Percentiles rank a stretch among this genome's conserved stretches.
Conservation (phyloP, 2,888 invertebrate genomes). For the Carterocephalus palaemon region DNA sequence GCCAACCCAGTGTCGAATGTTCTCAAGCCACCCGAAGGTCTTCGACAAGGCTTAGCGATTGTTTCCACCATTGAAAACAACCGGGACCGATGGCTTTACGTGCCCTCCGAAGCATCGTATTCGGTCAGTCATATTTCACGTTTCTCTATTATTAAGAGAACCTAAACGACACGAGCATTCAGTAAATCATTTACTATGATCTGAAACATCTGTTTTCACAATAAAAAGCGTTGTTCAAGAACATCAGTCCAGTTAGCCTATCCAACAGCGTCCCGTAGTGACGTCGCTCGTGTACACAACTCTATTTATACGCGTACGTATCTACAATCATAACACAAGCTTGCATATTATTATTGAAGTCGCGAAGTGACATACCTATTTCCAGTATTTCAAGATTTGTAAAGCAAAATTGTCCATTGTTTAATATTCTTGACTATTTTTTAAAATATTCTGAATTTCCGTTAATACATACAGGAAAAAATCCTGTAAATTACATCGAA, state of each 20-base stretch:
- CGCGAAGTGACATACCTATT: slow-evolving; percentile 17
- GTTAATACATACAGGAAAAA: slow-evolving; percentile 2
- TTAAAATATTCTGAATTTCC: not conserved
- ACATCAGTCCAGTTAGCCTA: too few species aligned
- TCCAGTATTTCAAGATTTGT: slow-evolving; percentile 17
- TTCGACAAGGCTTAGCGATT: too few species aligned
- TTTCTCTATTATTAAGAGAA: too few species aligned
- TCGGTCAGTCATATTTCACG: too few species aligned
- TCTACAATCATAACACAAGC: slow-evolving; percentile 13
- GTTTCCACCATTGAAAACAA: too few species aligned
- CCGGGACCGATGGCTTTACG: too few species aligned
- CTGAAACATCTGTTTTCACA: slow-evolving; percentile 2
- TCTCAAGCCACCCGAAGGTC: too few species aligned
- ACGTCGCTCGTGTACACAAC: slow-evolving; percentile 27
- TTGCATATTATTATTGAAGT: slow-evolving; percentile 13
- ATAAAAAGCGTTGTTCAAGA: not conserved
- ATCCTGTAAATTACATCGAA: too few species aligned
- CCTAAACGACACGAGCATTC: too few species aligned
- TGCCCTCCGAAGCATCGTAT: too few species aligned
- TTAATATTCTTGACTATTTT: slow-evolving; percentile 17
- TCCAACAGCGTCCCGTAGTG: slow-evolving; percentile 9
- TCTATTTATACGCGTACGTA: slow-evolving; percentile 29
- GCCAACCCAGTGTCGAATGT: too few species aligned
- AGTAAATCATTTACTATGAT: too few species aligned
- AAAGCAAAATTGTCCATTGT: slow-evolving; percentile 18